A percentile compares a stretch with the other conserved stretches of the same genome.
These are phyloP conservation scores for Zaprionus ghesquierei DNA, from an alignment of 1,140 invertebrate genomes.

Conservation along the genomic window DNA sequence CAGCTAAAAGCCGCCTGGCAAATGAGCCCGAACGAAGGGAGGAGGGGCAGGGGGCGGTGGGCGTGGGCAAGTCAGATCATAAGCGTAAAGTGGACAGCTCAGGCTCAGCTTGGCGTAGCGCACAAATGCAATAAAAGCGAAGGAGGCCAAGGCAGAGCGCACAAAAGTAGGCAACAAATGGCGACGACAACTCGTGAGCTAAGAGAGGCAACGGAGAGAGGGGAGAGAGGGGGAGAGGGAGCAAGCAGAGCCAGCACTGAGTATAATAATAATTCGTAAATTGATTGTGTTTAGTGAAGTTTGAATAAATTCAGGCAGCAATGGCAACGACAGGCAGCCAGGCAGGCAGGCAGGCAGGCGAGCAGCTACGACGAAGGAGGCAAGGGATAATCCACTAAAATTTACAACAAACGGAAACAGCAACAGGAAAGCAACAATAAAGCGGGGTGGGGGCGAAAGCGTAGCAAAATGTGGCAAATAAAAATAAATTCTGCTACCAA, in stretches of 20 bases:
- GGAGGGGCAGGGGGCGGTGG: neutral
- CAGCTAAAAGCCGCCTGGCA: conserved; percentile 68
- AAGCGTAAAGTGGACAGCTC: conserved; percentile 62
- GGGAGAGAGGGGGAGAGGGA: neutral
- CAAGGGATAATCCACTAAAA: conserved; percentile 80
- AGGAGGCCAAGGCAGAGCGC: conserved; percentile 44
- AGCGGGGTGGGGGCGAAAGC: neutral
- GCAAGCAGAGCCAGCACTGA: neutral
- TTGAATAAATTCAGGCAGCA: conserved; percentile 68
- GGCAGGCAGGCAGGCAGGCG: no score
- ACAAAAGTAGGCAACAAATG: conserved; percentile 65
- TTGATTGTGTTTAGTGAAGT: conserved; percentile 81
- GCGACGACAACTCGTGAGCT: conserved; percentile 56
- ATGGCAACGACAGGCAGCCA: neutral
- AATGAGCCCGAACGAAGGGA: conserved; percentile 55
- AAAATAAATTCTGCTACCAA: conserved; percentile 69
- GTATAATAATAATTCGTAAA: conserved; percentile 80
- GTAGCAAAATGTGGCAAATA: conserved; percentile 72
- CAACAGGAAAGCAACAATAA: conserved; percentile 74
- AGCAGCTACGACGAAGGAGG: conserved; percentile 34
- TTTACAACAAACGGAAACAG: conserved; percentile 80
- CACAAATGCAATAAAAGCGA: conserved; percentile 80
- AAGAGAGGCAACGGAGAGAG: neutral
- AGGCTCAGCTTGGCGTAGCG: conserved; percentile 56
- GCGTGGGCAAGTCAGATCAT: conserved; percentile 63